Base-by-base conservation (phyloP, 2,888 invertebrate species). In the Coelogynopora nodosa region DNA sequence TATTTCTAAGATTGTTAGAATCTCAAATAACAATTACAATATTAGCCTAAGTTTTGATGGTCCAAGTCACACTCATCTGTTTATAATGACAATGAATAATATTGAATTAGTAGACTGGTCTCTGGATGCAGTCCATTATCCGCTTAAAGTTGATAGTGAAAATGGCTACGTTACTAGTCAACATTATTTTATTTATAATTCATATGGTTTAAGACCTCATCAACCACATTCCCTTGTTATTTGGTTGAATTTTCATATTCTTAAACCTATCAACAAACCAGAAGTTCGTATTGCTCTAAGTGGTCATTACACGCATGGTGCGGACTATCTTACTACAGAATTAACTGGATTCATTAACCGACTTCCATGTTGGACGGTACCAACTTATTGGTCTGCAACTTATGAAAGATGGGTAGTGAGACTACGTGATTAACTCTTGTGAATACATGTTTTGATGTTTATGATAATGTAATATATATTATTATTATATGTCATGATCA, bases 151-250 rank as follows among this genome's bases (percentile, higher is more conserved):
- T 5, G 74, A 23, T 26, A 2, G 23, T 26, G 74, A 31, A 5
- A 30, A 10, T 2, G 2, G 2, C 30, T 2, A 82, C n/a, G 30
- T 2, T 27, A 27, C 13, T 2, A 31, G 26, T 26, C 1, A 5
- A 29, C 82, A 82, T 29, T 82, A 82, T 29, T 82, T 82, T 82
- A 2, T 82, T 2, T 82, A 82, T 82, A 5, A 82, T 31, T 31
- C 30, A 18, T 82, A 82, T 82, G 82, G 82, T 82, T 13, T 13
- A 23, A 10, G 74, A 74, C 74, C 74, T 74, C 18, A 74, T n/a
- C 23, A 26, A 23, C 74, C 74, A 26, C 74, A 23, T n/a, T n/a
- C n/a, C n/a, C n/a, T n/a, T 74, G 23, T 23, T 5, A 23, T 74
- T 23, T 74, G 74, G 74, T 5, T 26, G 23, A 5, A 26, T 74